Evolutionary conservation across 23 tunicate genomes (phyloP).

Genomic region (Styela clava): DNA sequence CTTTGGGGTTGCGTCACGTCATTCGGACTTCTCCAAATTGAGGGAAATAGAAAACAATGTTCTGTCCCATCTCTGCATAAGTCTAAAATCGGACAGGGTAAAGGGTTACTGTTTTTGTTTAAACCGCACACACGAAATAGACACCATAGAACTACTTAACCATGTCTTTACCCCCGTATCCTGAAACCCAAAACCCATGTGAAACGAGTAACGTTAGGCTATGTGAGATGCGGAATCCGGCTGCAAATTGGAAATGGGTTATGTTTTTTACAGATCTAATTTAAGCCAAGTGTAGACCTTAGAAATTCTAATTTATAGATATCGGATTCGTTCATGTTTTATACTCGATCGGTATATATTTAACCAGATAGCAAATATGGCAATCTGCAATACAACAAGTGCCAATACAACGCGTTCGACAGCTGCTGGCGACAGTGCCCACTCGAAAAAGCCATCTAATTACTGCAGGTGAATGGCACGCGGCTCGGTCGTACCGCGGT

Average conservation of each 20-base stretch:
- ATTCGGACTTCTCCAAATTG: background rate
- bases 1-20: background rate
- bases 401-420: background rate
- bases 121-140: background rate
- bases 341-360: too few relatives aligned
- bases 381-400: too few relatives aligned
- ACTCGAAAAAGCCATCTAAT: background rate
- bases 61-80: too few relatives aligned
- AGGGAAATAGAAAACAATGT: too few relatives aligned
- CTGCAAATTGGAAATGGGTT: too few relatives aligned
- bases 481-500: background rate
- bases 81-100: background rate
- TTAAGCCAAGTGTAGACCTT: too few relatives aligned
- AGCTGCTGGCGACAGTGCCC: background rate
- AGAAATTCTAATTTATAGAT: too few relatives aligned
- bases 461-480: background rate
- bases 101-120: background rate
- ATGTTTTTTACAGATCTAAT: too few relatives aligned
- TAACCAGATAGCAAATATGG: too few relatives aligned
- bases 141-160: background rate
- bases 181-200: background rate
- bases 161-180: background rate
- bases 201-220: background rate
- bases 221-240: background rate
- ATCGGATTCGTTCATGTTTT: too few relatives aligned